A percentile compares a stretch with the other conserved stretches of the same genome.
phyloP scores from a whole-genome alignment of 2,888 invertebrate species.

The Tiliacea citrago region DNA sequence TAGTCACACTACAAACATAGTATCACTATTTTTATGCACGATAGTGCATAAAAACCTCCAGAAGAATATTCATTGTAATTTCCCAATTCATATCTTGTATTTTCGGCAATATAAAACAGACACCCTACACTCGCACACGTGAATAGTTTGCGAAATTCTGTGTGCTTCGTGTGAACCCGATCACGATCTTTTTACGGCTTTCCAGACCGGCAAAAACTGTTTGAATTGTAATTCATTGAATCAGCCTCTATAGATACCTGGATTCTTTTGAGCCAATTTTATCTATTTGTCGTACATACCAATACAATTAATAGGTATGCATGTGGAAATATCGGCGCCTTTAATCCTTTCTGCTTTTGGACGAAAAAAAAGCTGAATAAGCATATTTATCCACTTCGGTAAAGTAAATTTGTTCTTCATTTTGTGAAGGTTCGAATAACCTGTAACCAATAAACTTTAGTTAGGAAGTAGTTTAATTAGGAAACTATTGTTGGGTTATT shows the following conservation, averaged over 20 bases:
- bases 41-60: background rate
- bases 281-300: constrained; percentile 51
- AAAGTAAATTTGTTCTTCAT: background rate
- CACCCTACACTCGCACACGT: constrained; percentile 78
- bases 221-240: constrained; percentile 67
- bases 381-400: background rate
- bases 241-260: constrained; percentile 55
- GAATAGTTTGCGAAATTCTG: constrained; percentile 82
- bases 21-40: too few relatives aligned
- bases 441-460: too few relatives aligned
- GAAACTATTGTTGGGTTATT: background rate
- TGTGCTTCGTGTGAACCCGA: constrained; percentile 83
- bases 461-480: too few relatives aligned
- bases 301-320: constrained; percentile 58
- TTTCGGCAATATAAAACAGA: constrained; percentile 61
- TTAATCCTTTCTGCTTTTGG: constrained; percentile 21
- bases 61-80: background rate
- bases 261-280: constrained; percentile 61
- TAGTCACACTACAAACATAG: too few relatives aligned
- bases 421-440: background rate
- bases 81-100: constrained; percentile 23
- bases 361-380: constrained; percentile 1
- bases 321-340: constrained; percentile 55
- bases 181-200: constrained; percentile 79
- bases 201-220: constrained; percentile 73